Evolutionary conservation across 2,888 invertebrate genomes (phyloP), one percentile per base, ranked within the genome.

Genomic region (Neelides folsomi): DNA sequence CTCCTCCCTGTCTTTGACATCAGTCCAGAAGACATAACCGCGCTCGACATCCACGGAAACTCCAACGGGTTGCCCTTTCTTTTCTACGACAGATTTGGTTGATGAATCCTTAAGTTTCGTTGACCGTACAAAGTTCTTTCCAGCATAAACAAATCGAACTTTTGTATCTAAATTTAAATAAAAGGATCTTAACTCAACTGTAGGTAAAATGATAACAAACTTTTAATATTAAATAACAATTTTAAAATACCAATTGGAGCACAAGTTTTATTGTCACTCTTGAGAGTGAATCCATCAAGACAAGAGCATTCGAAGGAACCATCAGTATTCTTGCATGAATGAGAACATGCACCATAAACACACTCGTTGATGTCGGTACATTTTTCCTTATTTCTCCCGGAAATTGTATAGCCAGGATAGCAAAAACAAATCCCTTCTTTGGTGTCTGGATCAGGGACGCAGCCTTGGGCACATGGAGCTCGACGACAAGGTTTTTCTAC

Each of bases 351-450:
- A 1, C 58, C 62, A 40, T 56, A 64, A 16, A 10, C 18, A 41
- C 63, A 63, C 48, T 61, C 63, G 34, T 63, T 53, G 1, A 61
- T 44, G 45, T 60, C 57, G 10, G 42, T 74, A 68, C 92, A 92
- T 57, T 79, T 78, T 72, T 89, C 89, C 57, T 81, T 78, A 69
- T 89, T 86, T 2, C 77, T 78, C 27, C 78, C 74, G 1, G 86
- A 80, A 55, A 86, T 83, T 65, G 86, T 84, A 71, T 82, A 92
- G 27, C 92, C 92, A n/a, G 80, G 76, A 71, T 81, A 83, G 71
- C 94, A 95, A 38, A 83, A 80, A 70, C 95, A 95, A 66, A 90
- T 86, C 42, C 59, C 44, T 20, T 40, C 45, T 5, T 36, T 34
- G 4, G 47, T 15, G 20, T 52, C 41, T 2, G 39, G 51, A 36